Base-by-base conservation (phyloP, 2,113 vertebrate species). In the Epinephelus lanceolatus region DNA sequence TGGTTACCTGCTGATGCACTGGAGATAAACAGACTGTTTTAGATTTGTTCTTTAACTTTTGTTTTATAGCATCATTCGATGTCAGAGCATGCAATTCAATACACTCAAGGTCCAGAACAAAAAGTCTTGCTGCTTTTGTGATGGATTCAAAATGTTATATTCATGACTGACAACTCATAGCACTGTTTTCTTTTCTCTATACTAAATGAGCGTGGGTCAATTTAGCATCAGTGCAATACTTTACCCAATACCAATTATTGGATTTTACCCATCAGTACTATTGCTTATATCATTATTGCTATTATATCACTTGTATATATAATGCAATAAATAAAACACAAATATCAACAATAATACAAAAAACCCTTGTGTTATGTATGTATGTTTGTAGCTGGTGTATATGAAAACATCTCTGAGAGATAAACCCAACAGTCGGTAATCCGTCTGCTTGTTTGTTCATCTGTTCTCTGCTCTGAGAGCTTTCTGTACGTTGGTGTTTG, bases 391-490 rank as follows among this genome's bases (percentile, higher is more conserved):
- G 51, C 23, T 40, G 47, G 19, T 55, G 6, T 49, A 17, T 21
- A 67, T 70, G 21, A 47, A 75, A 76, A 56, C 15, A 17, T 59
- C 23, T 52, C 56, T 23, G 67, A 68, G 45, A 53, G 15, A 11
- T 49, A 49, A 72, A 85, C 33, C 42, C 74, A 80, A 17, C 68
- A 49, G 76, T 57, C 68, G 7, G 1, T 68, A 80, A 85, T 88
- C 76, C 12, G 9, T 51, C 3, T 55, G 40, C 61, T 56, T 85
- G 83, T 91, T 89, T 89, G 72, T 76, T 85, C 84, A 85, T 83
- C 90, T 91, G 84, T 67, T 76, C 51, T 67, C 55, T 8, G 62
- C 63, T 59, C 71, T 25, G 57, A 73, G 62, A 69, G 83, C 60
- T 61, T 27, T 81, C 61, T 89, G 82, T 83, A 63, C 52, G 61